phyloP scores from a whole-genome alignment of 1,140 invertebrate species.

The Drosophila littoralis region DNA sequence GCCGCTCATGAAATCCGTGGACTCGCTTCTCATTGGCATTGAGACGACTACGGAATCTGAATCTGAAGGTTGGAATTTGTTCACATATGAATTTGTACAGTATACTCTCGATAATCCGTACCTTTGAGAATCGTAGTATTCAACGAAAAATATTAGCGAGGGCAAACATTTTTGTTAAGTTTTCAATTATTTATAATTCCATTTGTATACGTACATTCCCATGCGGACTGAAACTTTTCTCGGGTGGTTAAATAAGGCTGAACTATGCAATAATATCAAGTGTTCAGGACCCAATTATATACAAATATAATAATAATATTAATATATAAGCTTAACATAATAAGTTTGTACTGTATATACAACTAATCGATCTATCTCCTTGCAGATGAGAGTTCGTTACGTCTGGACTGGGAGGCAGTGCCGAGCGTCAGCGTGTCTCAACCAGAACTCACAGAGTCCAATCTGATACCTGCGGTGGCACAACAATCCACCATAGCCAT shows the following conservation, averaged over 20 bases:
- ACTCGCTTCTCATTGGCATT: conserved; percentile 87
- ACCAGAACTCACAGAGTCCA: conserved; percentile 67
- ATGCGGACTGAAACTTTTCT: too few relatives aligned
- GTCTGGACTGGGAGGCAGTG: conserved; percentile 89
- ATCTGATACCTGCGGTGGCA: conserved; percentile 84
- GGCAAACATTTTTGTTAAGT: too few relatives aligned
- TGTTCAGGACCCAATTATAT: too few relatives aligned
- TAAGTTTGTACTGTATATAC: background rate
- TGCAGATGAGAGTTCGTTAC: conserved; percentile 87
- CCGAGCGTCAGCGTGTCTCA: conserved; percentile 80
- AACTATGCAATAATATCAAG: too few relatives aligned
- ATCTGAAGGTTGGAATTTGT: conserved; percentile 85
- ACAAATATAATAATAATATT: background rate
- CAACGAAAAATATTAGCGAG: too few relatives aligned
- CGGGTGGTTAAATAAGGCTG: too few relatives aligned
- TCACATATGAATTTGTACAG: background rate
- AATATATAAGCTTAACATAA: background rate
- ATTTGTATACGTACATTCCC: too few relatives aligned
- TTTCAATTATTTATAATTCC: too few relatives aligned
- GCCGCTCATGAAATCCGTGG: conserved; percentile 85
- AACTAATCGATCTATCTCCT: background rate
- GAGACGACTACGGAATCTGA: conserved; percentile 88
- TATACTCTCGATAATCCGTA: too few relatives aligned
- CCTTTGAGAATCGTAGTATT: too few relatives aligned
- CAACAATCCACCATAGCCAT: conserved; percentile 87